Evolutionary conservation across 2,113 vertebrate genomes (phyloP).

Genomic region (Callipepla californica): DNA sequence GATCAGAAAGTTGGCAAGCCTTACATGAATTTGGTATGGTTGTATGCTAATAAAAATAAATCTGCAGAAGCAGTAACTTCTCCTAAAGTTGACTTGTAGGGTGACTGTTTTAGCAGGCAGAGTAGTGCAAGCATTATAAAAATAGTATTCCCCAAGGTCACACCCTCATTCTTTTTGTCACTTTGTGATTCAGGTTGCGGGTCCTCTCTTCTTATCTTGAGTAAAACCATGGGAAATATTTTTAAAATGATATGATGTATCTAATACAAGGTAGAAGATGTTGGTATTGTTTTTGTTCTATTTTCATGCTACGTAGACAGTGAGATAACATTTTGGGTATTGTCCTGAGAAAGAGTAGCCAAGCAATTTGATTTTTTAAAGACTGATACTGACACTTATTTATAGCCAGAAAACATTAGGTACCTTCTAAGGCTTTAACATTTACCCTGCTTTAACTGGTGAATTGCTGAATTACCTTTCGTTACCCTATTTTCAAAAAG

Average conservation of each 20-base stretch:
- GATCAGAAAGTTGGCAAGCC: constrained; percentile 50
- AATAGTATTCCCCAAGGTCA: too few relatives aligned
- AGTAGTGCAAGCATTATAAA: neutral
- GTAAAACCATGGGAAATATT: neutral
- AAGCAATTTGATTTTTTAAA: constrained; percentile 42
- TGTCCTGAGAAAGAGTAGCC: neutral
- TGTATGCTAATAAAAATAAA: constrained; percentile 26
- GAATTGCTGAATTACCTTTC: neutral
- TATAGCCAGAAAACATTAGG: constrained; percentile 1
- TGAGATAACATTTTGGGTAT: constrained; percentile 29
- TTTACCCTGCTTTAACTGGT: neutral
- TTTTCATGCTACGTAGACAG: constrained; percentile 14
- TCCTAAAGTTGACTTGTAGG: constrained; percentile 10
- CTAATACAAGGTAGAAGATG: neutral
- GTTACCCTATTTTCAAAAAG: neutral
- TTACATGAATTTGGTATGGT: constrained; percentile 57
- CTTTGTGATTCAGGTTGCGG: neutral
- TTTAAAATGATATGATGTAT: constrained; percentile 5
- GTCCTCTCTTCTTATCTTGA: neutral
- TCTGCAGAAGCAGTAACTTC: constrained; percentile 39
- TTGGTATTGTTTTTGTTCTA: constrained; percentile 28
- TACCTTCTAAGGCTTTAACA: neutral
- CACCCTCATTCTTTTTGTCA: neutral
- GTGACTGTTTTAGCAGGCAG: constrained; percentile 56
- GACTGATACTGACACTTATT: constrained; percentile 9